phyloP scores from a whole-genome alignment of 2,888 invertebrate genomes.

The Strigamia crassipes region DNA sequence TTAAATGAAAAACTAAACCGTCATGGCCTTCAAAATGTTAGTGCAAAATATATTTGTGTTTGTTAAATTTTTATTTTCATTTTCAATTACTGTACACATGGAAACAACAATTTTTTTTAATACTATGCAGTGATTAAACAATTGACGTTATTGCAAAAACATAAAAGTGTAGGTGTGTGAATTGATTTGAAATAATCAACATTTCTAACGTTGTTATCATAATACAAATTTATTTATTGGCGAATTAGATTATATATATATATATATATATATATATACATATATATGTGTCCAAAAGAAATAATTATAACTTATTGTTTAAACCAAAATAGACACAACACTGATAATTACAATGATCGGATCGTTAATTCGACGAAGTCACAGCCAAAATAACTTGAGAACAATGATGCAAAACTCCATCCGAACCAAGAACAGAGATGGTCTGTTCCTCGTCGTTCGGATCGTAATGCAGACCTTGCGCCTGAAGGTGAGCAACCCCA shows the following conservation, averaged over 20 bases:
- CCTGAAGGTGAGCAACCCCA: slow-evolving; percentile 29
- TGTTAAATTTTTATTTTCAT: slow-evolving; percentile 28
- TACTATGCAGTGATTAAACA: slow-evolving; percentile 36
- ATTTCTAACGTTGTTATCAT: not conserved
- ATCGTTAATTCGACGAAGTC: slow-evolving; percentile 17
- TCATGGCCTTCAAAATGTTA: slow-evolving; percentile 23
- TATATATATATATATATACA: too few species aligned
- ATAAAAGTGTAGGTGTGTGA: not conserved
- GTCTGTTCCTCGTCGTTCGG: slow-evolving; percentile 23
- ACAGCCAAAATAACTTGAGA: slow-evolving; percentile 45
- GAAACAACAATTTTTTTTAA: not conserved
- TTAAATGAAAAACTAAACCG: not conserved
- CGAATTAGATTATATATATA: not conserved
- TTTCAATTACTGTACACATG: slow-evolving; percentile 35
- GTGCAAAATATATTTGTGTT: slow-evolving; percentile 22
- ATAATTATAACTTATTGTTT: not conserved
- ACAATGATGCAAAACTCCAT: slow-evolving; percentile 43
- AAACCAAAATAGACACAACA: not conserved
- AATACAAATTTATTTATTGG: slow-evolving; percentile 2
- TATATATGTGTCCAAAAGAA: not conserved
- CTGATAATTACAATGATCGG: not conserved
- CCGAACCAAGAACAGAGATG: slow-evolving; percentile 24
- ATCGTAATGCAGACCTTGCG: slow-evolving; percentile 27
- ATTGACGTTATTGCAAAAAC: slow-evolving; percentile 19
- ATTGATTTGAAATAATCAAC: not conserved